Evolutionary conservation across 2,888 invertebrate genomes (phyloP).

Genomic region (Cheiracanthium punctorium): DNA sequence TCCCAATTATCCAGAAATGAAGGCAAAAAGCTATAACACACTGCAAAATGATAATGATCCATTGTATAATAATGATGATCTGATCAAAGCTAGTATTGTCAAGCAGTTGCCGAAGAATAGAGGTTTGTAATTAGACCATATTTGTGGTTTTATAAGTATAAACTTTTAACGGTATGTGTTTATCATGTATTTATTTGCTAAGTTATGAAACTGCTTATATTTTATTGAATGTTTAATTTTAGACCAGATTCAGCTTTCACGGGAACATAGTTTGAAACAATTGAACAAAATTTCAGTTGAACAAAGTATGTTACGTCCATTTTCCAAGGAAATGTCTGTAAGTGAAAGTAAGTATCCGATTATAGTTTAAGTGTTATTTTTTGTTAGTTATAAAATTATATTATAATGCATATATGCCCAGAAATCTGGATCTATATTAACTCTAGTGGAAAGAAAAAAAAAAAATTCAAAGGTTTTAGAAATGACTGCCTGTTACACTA

Average conservation of each 20-base stretch:
- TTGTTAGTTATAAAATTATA: no score
- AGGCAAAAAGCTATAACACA: slow-evolving; percentile 23
- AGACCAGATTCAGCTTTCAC: background rate
- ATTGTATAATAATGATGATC: slow-evolving; percentile 50
- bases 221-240: no score
- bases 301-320: background rate
- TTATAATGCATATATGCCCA: no score
- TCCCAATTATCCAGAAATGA: slow-evolving; percentile 25
- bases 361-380: no score
- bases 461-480: no score
- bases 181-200: no score
- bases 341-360: background rate
- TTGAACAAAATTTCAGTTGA: no score
- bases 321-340: background rate
- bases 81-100: slow-evolving; percentile 51
- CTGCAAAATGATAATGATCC: slow-evolving; percentile 25
- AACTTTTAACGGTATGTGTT: no score
- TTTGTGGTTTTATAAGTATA: background rate
- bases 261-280: background rate
- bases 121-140: background rate
- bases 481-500: no score
- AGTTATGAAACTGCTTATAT: no score
- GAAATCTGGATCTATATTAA: no score
- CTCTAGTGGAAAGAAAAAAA: no score
- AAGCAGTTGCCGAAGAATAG: slow-evolving; percentile 53